Conservation (phyloP, 2,888 invertebrate genomes). For the Thyatira batis region DNA sequence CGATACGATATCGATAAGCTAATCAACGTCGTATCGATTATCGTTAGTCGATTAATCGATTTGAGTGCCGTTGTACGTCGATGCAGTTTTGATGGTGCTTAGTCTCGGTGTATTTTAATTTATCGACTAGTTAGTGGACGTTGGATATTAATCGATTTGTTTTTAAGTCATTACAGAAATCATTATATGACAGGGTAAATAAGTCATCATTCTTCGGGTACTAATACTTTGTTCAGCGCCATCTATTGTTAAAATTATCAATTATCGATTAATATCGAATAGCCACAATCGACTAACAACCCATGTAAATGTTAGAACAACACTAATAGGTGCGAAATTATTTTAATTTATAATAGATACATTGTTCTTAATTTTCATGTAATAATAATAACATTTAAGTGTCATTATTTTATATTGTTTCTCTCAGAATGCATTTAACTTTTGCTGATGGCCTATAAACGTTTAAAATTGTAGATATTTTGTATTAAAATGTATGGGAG, state of each 20-base stretch:
- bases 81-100: not conserved
- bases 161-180: conserved; percentile 1
- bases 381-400: conserved; percentile 27
- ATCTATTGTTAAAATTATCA: not conserved
- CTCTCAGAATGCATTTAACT: conserved; percentile 66
- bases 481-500: conserved; percentile 36
- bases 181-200: not conserved
- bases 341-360: conserved; percentile 23
- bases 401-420: conserved; percentile 34
- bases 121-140: not conserved
- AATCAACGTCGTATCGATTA: not conserved
- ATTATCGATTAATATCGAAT: conserved; percentile 3
- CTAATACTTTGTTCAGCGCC: not conserved
- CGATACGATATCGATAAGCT: conserved; percentile 6
- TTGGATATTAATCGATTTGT: conserved; percentile 18
- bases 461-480: conserved; percentile 57
- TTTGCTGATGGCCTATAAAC: conserved; percentile 63
- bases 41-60: not conserved
- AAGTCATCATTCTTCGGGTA: not conserved
- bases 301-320: conserved; percentile 26
- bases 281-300: conserved; percentile 1
- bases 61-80: not conserved
- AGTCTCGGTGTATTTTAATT: not conserved
- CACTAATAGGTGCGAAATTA: conserved; percentile 26
- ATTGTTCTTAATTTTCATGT: conserved; percentile 12